These are phyloP conservation scores for Stenotaenia linearis DNA, from an alignment of 2,888 invertebrate species.

Conservation along the genomic window DNA sequence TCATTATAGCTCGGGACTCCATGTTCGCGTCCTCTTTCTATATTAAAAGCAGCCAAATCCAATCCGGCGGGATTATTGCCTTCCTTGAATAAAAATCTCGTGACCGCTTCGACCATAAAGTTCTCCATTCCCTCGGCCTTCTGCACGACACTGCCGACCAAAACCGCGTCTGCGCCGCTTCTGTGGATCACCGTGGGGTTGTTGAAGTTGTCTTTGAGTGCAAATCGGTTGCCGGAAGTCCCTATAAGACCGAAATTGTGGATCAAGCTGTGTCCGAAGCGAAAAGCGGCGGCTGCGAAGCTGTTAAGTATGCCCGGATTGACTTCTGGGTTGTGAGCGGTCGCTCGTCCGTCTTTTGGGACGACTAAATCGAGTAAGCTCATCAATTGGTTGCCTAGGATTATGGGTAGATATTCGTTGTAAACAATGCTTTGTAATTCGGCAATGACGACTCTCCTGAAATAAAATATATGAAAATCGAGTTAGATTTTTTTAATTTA, in stretches of 20 bases:
- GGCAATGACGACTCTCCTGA: constrained; percentile 30
- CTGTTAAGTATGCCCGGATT: constrained; percentile 30
- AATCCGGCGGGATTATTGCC: neutral
- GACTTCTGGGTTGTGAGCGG: constrained; percentile 21
- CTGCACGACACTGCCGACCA: constrained; percentile 29
- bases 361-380: neutral
- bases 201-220: constrained; percentile 30
- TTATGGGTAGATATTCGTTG: constrained; percentile 29
- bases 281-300: constrained; percentile 33
- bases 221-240: neutral
- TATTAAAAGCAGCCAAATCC: constrained; percentile 32
- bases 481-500: neutral
- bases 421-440: constrained; percentile 32
- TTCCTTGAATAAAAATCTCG: constrained; percentile 17
- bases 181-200: constrained; percentile 35
- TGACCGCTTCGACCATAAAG: constrained; percentile 17
- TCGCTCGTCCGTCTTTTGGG: neutral
- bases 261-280: constrained; percentile 32
- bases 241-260: constrained; percentile 16
- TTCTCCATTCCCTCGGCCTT: constrained; percentile 28
- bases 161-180: constrained; percentile 11
- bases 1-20: constrained; percentile 28
- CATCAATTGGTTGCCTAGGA: constrained; percentile 28
- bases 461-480: neutral
- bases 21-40: constrained; percentile 34